Evolutionary conservation across 2,888 invertebrate genomes (phyloP), one percentile per base, ranked within the genome.

Genomic region (Chromoteleia sp.): DNA sequence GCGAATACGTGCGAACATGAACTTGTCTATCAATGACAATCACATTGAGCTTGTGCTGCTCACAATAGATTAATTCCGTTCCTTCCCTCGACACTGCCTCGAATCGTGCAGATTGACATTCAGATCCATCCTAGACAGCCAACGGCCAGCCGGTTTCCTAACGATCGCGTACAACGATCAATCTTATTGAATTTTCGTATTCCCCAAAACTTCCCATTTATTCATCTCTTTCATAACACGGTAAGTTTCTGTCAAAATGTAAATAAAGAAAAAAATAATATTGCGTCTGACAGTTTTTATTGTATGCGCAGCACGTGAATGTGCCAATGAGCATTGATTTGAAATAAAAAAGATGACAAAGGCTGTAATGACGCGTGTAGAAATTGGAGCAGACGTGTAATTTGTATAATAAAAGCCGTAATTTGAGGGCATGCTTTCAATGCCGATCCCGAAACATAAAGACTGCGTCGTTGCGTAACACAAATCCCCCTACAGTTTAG

Each of bases 101-200:
- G 74, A 83, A 83, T 84, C 83, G 81, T 65, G 81, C 83, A 84
- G 84, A 86, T 85, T 86, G 85, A 85, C 86, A 86, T 86, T 85
- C 86, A 83, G 84, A 84, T 78, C 79, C 82, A 83, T 79, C 83
- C 84, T 83, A 82, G 83, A 84, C 83, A 82, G 82, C 81, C 76
- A 78, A 48, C 75, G 76, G 70, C 59, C 75, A 84, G 63, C 12
- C 81, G 56, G 52, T 75, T 78, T 76, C 15, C 50, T 50, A 39
- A 21, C 19, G 25, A 52, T 41, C 48, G 45, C 39, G 48, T 33
- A n/a, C 21, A 50, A 25, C 48, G 33, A 15, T 39, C 29, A 21
- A 30, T 54, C 41, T 54, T 0, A 12, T 25, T 15, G 1, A 2
- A 12, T 54, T 30, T 7, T 2, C 21, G 36, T 10, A n/a, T 56